Evolutionary conservation across 37 sponge, comb jelly and placozoan genomes (phyloP).

Genomic region (Bolinopsis microptera): DNA sequence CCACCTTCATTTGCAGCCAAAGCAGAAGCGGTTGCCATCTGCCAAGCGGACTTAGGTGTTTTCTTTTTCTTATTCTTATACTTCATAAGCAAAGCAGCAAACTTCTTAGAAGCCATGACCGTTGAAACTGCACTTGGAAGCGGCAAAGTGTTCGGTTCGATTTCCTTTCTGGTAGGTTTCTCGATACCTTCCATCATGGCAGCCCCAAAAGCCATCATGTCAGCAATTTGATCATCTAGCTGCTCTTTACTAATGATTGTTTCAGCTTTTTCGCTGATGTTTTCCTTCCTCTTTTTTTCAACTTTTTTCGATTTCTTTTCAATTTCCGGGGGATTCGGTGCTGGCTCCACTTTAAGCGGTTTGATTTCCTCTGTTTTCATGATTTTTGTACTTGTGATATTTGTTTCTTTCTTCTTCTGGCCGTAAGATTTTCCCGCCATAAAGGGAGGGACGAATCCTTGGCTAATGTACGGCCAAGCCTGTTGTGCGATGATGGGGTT

Average conservation of each 20-base stretch:
- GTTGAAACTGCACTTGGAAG: background rate
- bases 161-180: background rate
- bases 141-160: background rate
- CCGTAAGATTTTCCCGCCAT: background rate
- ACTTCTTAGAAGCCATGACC: background rate
- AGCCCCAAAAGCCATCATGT: background rate
- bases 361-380: background rate
- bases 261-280: background rate
- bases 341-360: background rate
- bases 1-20: no score
- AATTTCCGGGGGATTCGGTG: background rate
- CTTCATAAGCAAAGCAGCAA: background rate
- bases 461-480: slow-evolving; percentile 11
- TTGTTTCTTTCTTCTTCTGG: background rate
- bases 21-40: background rate
- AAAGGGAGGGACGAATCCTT: background rate
- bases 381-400: no score
- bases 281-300: background rate
- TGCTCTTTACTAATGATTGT: background rate
- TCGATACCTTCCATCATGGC: background rate
- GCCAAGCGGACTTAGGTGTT: background rate
- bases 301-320: background rate
- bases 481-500: slow-evolving; percentile 10
- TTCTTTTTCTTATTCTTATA: background rate
- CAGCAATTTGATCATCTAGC: background rate